Percentiles rank a stretch among this genome's conserved stretches.
phyloP scores from a whole-genome alignment of 2,888 invertebrate genomes.

The Liopterus haemorrhoidalis region DNA sequence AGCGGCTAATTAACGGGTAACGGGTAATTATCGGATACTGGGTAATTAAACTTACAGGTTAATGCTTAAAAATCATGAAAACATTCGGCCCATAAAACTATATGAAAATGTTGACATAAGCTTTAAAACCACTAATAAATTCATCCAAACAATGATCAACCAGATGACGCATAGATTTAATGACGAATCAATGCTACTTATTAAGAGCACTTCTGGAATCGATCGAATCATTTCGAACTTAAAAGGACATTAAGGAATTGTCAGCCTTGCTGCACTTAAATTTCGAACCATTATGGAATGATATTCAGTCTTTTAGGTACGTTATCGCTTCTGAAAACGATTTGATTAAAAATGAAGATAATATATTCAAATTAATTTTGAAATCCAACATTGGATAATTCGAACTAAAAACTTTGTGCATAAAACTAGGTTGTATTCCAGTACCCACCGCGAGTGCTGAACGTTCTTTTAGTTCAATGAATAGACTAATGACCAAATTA shows the following conservation, averaged over 20 bases:
- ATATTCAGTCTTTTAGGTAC: neutral
- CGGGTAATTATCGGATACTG: too few relatives aligned
- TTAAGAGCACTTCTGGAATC: neutral
- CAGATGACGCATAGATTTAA: constrained; percentile 2
- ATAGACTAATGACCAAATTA: neutral
- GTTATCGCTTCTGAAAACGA: neutral
- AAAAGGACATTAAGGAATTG: neutral
- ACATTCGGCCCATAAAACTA: neutral
- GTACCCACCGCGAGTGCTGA: constrained; percentile 1
- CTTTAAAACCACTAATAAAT: neutral
- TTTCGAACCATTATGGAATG: neutral
- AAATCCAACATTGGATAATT: neutral
- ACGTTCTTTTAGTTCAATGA: constrained; percentile 4
- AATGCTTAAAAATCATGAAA: constrained; percentile 1
- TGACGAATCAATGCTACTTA: neutral
- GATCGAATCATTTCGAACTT: neutral
- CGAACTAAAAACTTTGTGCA: constrained; percentile 1
- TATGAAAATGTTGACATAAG: neutral
- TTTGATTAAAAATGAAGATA: neutral
- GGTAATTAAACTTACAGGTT: constrained; percentile 1
- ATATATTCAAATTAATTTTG: neutral
- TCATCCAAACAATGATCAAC: neutral
- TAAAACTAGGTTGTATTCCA: constrained; percentile 1
- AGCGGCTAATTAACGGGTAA: too few relatives aligned
- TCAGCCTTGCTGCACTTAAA: neutral